Percentiles rank a stretch among this genome's conserved stretches.
Conservation (phyloP, 2,888 invertebrate species). For the Chrysolina oricalcia region DNA sequence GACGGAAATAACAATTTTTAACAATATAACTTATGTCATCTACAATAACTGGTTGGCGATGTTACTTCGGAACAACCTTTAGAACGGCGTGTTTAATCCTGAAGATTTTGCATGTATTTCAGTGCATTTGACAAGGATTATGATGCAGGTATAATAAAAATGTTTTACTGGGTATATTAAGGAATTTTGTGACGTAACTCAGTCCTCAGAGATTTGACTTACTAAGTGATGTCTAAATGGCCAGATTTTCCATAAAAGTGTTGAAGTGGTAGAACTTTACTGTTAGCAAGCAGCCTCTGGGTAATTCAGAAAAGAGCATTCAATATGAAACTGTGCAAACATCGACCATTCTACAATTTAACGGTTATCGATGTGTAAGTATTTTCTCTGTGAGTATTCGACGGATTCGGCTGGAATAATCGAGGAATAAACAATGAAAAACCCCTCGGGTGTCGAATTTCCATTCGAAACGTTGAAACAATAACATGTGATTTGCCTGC, state of each 20-base stretch:
- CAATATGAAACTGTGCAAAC: not conserved
- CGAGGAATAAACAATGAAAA: slow-evolving; percentile 61
- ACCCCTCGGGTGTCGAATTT: slow-evolving; percentile 57
- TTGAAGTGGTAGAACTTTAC: not conserved
- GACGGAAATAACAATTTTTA: no score
- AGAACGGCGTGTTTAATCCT: no score
- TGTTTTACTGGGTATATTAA: no score
- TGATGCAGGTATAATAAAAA: no score
- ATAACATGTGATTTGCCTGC: slow-evolving; percentile 64
- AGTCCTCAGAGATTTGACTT: no score
- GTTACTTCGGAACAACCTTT: no score
- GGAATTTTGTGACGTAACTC: no score
- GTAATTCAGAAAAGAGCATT: not conserved
- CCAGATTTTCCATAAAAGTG: not conserved
- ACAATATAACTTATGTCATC: no score
- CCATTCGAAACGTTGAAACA: slow-evolving; percentile 62
- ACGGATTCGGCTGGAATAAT: slow-evolving; percentile 58
- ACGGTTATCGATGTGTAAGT: slow-evolving; percentile 26
- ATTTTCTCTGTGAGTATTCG: slow-evolving; percentile 43
- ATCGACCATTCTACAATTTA: slow-evolving; percentile 14
- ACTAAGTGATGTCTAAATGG: not conserved
- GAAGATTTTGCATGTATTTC: no score
- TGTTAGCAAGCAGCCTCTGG: not conserved
- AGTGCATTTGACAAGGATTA: no score
- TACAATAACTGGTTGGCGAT: no score